phyloP scores from a whole-genome alignment of 2,888 invertebrate genomes.

The Yponomeuta evonymella region DNA sequence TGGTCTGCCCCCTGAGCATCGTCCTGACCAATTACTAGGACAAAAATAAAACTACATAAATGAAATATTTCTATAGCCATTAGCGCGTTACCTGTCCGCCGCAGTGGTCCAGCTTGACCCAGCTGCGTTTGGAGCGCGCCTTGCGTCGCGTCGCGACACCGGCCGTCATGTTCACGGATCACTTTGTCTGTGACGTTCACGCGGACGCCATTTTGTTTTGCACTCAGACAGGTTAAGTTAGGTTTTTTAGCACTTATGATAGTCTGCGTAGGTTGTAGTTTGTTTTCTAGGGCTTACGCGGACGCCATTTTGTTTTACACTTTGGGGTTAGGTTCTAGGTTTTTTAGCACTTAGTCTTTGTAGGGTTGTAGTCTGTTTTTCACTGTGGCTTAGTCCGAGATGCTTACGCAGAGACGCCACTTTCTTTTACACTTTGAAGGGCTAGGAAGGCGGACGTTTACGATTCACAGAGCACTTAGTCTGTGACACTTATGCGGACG shows the following conservation, averaged over 20 bases:
- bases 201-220: constrained; percentile 2
- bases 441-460: too few species aligned
- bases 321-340: neutral
- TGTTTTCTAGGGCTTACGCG: neutral
- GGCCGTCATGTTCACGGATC: constrained; percentile 49
- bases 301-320: constrained; percentile 6
- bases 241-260: neutral
- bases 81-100: constrained; percentile 51
- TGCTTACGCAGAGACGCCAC: neutral
- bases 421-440: neutral
- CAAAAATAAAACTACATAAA: too few species aligned
- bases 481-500: neutral
- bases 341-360: too few species aligned
- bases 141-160: constrained; percentile 60
- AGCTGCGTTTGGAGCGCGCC: constrained; percentile 50
- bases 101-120: constrained; percentile 63
- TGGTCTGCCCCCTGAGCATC: too few species aligned
- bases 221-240: neutral
- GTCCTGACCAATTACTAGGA: too few species aligned
- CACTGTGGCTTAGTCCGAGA: neutral
- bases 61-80: too few species aligned
- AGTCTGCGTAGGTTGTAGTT: too few species aligned
- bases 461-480: constrained; percentile 7
- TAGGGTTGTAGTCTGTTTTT: too few species aligned
- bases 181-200: constrained; percentile 4